Evolutionary conservation across 37 sponge, comb jelly and placozoan species (phyloP).

Genomic region (Cliona cf. orientalis): DNA sequence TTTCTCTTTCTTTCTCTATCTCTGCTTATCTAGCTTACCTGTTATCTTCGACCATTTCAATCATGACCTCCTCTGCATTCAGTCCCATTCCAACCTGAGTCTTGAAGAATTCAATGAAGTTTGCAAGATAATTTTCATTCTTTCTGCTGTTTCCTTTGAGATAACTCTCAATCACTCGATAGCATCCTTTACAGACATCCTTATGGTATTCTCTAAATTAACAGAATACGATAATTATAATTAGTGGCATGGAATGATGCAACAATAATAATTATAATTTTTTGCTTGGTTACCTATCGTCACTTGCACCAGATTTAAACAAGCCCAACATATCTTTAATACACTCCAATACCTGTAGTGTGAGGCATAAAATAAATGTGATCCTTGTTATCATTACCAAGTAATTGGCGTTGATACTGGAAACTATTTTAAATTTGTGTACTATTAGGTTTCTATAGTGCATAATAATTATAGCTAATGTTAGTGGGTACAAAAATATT

Average conservation of each 20-base stretch:
- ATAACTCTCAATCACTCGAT: constrained; percentile 40
- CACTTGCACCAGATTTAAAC: neutral
- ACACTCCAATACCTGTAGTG: neutral
- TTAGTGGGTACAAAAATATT: too few species aligned
- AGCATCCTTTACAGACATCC: constrained; percentile 37
- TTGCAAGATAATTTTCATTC: constrained; percentile 76
- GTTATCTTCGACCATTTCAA: constrained; percentile 85
- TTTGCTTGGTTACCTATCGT: neutral
- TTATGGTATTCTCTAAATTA: constrained; percentile 50
- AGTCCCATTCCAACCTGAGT: constrained; percentile 64
- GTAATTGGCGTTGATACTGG: too few species aligned
- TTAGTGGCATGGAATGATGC: too few species aligned
- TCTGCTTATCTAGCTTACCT: constrained; percentile 13
- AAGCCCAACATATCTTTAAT: neutral
- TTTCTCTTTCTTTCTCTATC: neutral
- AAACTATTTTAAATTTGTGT: too few species aligned
- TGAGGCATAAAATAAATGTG: too few species aligned
- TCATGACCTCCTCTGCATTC: constrained; percentile 86
- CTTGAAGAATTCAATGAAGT: constrained; percentile 60
- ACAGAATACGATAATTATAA: neutral
- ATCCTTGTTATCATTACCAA: too few species aligned
- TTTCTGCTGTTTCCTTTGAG: constrained; percentile 68
- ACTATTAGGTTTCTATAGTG: too few species aligned
- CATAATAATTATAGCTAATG: too few species aligned
- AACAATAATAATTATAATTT: too few species aligned